Conservation (phyloP, 2,113 vertebrate genomes). For the Thamnophis sirtalis region DNA sequence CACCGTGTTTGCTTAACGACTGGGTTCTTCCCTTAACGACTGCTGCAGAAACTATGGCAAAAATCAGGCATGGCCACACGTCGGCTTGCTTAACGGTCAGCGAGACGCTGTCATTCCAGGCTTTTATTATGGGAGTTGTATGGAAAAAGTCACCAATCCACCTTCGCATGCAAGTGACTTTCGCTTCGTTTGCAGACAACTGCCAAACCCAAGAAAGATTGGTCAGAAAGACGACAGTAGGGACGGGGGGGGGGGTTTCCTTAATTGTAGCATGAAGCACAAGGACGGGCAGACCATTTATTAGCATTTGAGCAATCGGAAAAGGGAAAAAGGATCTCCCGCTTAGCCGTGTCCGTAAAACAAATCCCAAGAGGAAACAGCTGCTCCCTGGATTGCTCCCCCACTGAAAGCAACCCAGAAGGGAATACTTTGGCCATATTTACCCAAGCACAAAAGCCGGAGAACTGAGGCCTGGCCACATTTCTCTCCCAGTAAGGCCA, state of each 20-base stretch:
- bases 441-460: slow-evolving; percentile 16
- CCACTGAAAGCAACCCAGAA: not conserved
- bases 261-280: not conserved
- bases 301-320: not conserved
- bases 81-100: too few species aligned
- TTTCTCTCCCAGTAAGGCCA: not conserved
- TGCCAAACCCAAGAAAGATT: not conserved
- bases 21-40: too few species aligned
- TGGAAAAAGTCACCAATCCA: not conserved
- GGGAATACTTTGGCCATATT: slow-evolving; percentile 41
- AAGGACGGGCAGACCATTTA: not conserved
- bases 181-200: slow-evolving; percentile 3
- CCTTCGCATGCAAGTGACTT: not conserved
- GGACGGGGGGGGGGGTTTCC: too few species aligned
- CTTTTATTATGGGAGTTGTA: too few species aligned
- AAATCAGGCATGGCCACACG: too few species aligned
- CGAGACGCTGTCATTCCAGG: too few species aligned
- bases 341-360: not conserved
- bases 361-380: slow-evolving; percentile 39
- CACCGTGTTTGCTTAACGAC: too few species aligned
- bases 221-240: too few species aligned
- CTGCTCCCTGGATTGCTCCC: not conserved
- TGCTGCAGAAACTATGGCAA: too few species aligned
- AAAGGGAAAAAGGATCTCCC: not conserved
- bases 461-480: not conserved